Evolutionary conservation across 2,797 vertebrate genomes (phyloP).

Genomic region (Echeneis naucrates): DNA sequence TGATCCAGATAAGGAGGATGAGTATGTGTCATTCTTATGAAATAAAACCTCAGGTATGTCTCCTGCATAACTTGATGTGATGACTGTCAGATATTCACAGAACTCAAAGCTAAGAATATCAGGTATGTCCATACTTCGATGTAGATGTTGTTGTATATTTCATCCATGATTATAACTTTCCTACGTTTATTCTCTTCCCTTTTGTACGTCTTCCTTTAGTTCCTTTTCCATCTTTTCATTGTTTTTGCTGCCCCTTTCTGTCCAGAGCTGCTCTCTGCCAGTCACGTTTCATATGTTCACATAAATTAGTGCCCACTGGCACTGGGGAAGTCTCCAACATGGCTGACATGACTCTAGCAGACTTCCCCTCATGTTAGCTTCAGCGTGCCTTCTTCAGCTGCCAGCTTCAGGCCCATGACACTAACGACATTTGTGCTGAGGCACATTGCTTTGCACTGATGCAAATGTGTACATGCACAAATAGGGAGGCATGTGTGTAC

Average conservation of each 20-base stretch:
- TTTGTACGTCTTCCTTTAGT: too few relatives aligned
- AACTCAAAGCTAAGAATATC: not conserved
- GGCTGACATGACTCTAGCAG: slow-evolving; percentile 20
- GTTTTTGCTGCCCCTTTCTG: slow-evolving; percentile 7
- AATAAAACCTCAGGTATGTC: not conserved
- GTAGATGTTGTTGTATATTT: not conserved
- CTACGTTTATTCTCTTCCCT: not conserved
- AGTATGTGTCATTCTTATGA: not conserved
- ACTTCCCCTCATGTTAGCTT: slow-evolving; percentile 45
- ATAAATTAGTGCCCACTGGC: slow-evolving; percentile 52
- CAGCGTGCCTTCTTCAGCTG: slow-evolving; percentile 12
- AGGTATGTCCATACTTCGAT: not conserved
- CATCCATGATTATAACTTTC: not conserved
- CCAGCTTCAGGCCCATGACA: slow-evolving; percentile 47
- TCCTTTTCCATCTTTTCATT: not conserved
- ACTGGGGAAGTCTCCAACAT: slow-evolving; percentile 14
- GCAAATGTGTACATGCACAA: not conserved
- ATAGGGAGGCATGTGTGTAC: slow-evolving; percentile 23
- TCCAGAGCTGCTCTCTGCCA: slow-evolving; percentile 37
- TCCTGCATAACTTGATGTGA: too few relatives aligned
- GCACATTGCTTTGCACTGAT: slow-evolving; percentile 15
- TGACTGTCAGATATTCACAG: not conserved
- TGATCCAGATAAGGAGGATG: not conserved
- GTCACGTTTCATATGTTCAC: slow-evolving; percentile 60
- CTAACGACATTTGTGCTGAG: slow-evolving; percentile 10